Percentiles rank a stretch among this genome's conserved stretches.
Conservation (phyloP, 2,113 vertebrate species). For the Ophiodon elongatus region DNA sequence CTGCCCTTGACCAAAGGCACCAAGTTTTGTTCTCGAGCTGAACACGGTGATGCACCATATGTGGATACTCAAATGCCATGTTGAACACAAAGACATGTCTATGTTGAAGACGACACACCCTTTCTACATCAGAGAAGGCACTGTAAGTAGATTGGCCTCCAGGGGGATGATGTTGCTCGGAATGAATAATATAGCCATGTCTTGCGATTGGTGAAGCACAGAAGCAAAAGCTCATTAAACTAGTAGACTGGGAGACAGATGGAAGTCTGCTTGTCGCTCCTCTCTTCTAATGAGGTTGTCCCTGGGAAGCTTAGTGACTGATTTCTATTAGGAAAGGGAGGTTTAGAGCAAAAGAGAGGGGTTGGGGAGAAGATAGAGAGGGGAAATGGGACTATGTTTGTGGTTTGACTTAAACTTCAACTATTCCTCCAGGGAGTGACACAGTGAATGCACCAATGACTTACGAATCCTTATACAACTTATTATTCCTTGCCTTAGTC, state of each 20-base stretch:
- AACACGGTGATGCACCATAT: neutral
- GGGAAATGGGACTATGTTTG: slow-evolving; percentile 6
- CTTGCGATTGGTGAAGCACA: slow-evolving; percentile 37
- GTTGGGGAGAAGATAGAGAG: neutral
- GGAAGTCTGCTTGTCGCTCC: slow-evolving; percentile 51
- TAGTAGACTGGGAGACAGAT: slow-evolving; percentile 66
- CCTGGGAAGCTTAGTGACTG: slow-evolving; percentile 58
- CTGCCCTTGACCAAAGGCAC: slow-evolving; percentile 9
- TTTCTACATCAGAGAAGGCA: neutral
- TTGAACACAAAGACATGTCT: neutral
- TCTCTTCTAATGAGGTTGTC: slow-evolving; percentile 67
- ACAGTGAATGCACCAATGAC: slow-evolving; percentile 11
- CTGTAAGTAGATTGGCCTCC: slow-evolving; percentile 15
- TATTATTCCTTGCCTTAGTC: slow-evolving; percentile 13
- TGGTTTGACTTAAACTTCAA: slow-evolving; percentile 18
- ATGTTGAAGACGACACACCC: neutral
- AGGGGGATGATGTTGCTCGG: neutral
- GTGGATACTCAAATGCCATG: neutral
- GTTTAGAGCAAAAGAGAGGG: neutral
- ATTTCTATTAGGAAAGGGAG: slow-evolving; percentile 43
- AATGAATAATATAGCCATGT: slow-evolving; percentile 30
- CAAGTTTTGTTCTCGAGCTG: neutral
- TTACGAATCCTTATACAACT: slow-evolving; percentile 16
- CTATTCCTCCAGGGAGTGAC: slow-evolving; percentile 27
- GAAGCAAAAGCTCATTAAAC: slow-evolving; percentile 73